These are phyloP conservation scores for Chiridota heheva DNA, from an alignment of 35 echinoderm and acorn worm genomes.

Conservation along the genomic window DNA sequence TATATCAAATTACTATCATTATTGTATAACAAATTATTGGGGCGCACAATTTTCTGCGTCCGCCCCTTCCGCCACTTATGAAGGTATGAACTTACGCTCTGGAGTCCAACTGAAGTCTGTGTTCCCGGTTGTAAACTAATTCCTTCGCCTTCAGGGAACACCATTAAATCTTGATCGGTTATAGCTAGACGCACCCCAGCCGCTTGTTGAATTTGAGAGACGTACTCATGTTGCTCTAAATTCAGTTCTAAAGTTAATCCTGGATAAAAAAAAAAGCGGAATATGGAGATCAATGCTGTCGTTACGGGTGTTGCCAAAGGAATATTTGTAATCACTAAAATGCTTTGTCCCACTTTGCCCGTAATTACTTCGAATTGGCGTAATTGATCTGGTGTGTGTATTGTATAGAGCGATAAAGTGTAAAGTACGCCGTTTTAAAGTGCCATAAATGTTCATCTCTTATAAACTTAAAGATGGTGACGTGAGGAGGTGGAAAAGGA, in stretches of 20 bases:
- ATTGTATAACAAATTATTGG: no score
- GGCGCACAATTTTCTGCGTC: no score
- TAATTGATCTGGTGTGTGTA: background rate
- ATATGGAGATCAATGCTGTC: background rate
- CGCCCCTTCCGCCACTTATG: no score
- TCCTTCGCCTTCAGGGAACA: constrained; percentile 70
- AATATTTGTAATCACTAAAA: background rate
- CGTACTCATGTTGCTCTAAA: constrained; percentile 65
- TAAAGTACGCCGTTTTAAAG: no score
- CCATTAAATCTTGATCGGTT: constrained; percentile 52
- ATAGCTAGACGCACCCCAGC: constrained; percentile 52
- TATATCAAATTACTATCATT: no score
- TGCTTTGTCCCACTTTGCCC: no score
- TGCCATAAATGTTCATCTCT: no score
- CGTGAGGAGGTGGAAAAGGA: no score
- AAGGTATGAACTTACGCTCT: constrained; percentile 56
- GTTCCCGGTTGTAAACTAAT: constrained; percentile 42
- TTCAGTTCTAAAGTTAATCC: constrained; percentile 59
- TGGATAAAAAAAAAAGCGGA: background rate
- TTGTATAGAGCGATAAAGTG: background rate
- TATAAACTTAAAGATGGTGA: no score
- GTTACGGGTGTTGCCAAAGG: background rate
- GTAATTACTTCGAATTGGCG: no score
- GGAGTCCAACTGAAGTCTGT: constrained; percentile 53
- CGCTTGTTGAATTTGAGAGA: constrained; percentile 19